These are phyloP conservation scores for Capitulum mitella DNA, from an alignment of 2,888 invertebrate genomes.

Conservation along the genomic window DNA sequence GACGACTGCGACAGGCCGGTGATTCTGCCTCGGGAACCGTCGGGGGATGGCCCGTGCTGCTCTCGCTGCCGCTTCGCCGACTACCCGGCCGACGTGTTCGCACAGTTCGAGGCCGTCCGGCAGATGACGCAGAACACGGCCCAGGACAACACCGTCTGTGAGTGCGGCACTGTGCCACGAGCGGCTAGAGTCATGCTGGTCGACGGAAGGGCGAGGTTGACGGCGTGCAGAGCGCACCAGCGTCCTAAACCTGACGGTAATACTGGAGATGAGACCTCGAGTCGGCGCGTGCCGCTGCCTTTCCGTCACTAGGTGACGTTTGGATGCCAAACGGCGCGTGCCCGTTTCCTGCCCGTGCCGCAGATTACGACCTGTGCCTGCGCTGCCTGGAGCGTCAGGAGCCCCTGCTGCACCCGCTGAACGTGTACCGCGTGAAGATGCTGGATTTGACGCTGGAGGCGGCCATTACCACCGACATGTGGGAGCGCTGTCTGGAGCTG, in stretches of 20 bases:
- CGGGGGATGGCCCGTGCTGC: not conserved
- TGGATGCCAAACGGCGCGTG: not conserved
- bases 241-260: too few species aligned
- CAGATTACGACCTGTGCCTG: constrained; percentile 70
- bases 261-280: too few species aligned
- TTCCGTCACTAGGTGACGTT: not conserved
- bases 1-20: not conserved
- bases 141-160: constrained; percentile 17
- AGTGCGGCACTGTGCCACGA: too few species aligned
- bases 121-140: not conserved
- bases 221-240: too few species aligned
- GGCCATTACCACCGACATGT: constrained; percentile 63
- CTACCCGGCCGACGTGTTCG: not conserved
- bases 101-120: not conserved
- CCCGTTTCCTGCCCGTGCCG: not conserved
- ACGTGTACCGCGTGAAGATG: constrained; percentile 66
- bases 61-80: not conserved
- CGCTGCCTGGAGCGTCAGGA: constrained; percentile 63
- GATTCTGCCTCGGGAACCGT: not conserved
- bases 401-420: constrained; percentile 61
- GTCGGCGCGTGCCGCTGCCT: too few species aligned
- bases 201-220: too few species aligned
- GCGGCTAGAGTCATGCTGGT: too few species aligned
- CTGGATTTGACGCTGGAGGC: constrained; percentile 75
- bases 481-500: constrained; percentile 65